Percentiles rank a stretch among this genome's conserved stretches.
Evolutionary conservation across 2,888 invertebrate species (phyloP).

Genomic region (Ctena decussata): DNA sequence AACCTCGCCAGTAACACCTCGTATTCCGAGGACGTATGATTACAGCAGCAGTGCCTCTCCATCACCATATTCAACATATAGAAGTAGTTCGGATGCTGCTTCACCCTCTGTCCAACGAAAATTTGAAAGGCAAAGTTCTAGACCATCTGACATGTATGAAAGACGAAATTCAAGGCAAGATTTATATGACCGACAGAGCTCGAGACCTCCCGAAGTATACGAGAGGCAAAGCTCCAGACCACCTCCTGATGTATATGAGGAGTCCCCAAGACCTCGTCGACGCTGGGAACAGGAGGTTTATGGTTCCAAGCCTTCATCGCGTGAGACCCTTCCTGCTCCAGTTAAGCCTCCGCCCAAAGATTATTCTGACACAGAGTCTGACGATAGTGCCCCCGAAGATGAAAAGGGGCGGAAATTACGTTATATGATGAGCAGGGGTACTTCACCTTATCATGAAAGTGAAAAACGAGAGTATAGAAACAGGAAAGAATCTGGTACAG

Average conservation of each 20-base stretch:
- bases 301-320: conserved; percentile 28
- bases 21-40: conserved; percentile 78
- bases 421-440: conserved; percentile 83
- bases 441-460: conserved; percentile 82
- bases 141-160: conserved; percentile 69
- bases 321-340: conserved; percentile 46
- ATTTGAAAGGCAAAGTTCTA: conserved; percentile 76
- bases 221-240: conserved; percentile 10
- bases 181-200: conserved; percentile 74
- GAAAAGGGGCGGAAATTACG: conserved; percentile 73
- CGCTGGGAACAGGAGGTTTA: conserved; percentile 61
- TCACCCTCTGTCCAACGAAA: conserved; percentile 73
- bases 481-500: conserved; percentile 64
- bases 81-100: conserved; percentile 67
- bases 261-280: conserved; percentile 30
- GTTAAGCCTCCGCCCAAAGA: conserved; percentile 66
- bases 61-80: conserved; percentile 80
- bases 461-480: conserved; percentile 70
- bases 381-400: conserved; percentile 82
- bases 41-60: conserved; percentile 81
- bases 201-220: conserved; percentile 70
- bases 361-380: conserved; percentile 72
- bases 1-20: conserved; percentile 77
- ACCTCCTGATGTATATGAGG: conserved; percentile 11
- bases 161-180: not conserved